phyloP scores from a whole-genome alignment of 2,888 invertebrate species.

The Muschampia plurimacula region DNA sequence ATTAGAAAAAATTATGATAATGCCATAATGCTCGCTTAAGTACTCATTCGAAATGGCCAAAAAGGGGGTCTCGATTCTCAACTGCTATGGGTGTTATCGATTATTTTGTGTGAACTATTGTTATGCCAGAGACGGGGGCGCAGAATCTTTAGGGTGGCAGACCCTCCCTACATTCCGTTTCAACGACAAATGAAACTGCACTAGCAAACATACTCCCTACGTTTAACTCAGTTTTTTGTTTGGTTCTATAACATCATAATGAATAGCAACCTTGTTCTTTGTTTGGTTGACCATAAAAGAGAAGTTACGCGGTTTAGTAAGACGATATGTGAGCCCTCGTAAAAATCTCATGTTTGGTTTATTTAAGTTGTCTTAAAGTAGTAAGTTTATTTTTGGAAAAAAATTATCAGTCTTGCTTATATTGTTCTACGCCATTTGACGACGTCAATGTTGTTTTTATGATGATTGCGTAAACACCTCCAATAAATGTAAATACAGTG shows the following conservation, averaged over 20 bases:
- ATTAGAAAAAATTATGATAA: constrained; percentile 21
- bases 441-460: not conserved
- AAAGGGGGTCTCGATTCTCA: constrained; percentile 40
- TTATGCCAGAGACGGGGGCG: constrained; percentile 67
- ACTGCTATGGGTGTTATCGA: constrained; percentile 66
- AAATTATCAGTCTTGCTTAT: constrained; percentile 4
- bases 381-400: constrained; percentile 25
- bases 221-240: constrained; percentile 35
- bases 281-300: constrained; percentile 32
- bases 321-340: constrained; percentile 25
- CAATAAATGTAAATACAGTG: too few relatives aligned
- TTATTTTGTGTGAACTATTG: constrained; percentile 81
- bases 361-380: constrained; percentile 18
- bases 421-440: not conserved
- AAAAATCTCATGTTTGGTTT: constrained; percentile 27
- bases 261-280: constrained; percentile 30
- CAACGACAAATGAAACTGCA: constrained; percentile 42
- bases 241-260: constrained; percentile 22
- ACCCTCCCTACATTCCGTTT: constrained; percentile 49
- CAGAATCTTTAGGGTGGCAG: constrained; percentile 76
- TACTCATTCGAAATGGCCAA: constrained; percentile 34
- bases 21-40: constrained; percentile 31
- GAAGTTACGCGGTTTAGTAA: constrained; percentile 30
- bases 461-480: too few relatives aligned
- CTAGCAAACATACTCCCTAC: constrained; percentile 34